A percentile compares a stretch with the other conserved stretches of the same genome.
Conservation (phyloP, 1,140 invertebrate genomes). For the Palaemon carinicauda region DNA sequence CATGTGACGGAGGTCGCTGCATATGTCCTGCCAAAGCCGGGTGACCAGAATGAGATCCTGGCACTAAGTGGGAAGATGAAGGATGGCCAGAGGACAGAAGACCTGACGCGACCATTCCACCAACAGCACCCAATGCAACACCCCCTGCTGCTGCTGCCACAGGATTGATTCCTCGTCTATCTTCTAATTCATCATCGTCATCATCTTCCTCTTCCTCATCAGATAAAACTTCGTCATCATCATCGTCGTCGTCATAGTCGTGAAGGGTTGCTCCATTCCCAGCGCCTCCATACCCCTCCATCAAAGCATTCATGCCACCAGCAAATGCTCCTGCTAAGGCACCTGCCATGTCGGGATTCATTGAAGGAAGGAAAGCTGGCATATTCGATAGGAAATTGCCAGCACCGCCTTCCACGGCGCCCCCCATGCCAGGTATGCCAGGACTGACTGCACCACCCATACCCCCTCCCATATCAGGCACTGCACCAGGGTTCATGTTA, state of each 20-base stretch:
- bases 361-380: constrained; percentile 56
- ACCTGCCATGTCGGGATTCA: constrained; percentile 49
- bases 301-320: constrained; percentile 48
- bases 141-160: constrained; percentile 27
- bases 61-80: not conserved
- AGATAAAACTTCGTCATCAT: constrained; percentile 42
- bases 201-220: constrained; percentile 57
- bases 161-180: constrained; percentile 17
- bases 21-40: constrained; percentile 3
- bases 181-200: constrained; percentile 53
- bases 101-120: constrained; percentile 40
- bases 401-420: constrained; percentile 52
- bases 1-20: constrained; percentile 13
- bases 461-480: constrained; percentile 51
- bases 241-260: constrained; percentile 48
- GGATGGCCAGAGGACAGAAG: not conserved
- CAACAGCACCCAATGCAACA: constrained; percentile 43
- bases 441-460: constrained; percentile 33
- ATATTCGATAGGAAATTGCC: constrained; percentile 53
- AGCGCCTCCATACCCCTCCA: constrained; percentile 43
- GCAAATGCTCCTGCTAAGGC: constrained; percentile 54
- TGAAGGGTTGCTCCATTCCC: constrained; percentile 20
- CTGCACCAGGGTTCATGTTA: constrained; percentile 47
- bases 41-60: not conserved
- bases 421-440: constrained; percentile 49